A percentile compares a stretch with the other conserved stretches of the same genome.
Conservation (phyloP, 2,797 vertebrate species). For the Glossophaga mutica region DNA sequence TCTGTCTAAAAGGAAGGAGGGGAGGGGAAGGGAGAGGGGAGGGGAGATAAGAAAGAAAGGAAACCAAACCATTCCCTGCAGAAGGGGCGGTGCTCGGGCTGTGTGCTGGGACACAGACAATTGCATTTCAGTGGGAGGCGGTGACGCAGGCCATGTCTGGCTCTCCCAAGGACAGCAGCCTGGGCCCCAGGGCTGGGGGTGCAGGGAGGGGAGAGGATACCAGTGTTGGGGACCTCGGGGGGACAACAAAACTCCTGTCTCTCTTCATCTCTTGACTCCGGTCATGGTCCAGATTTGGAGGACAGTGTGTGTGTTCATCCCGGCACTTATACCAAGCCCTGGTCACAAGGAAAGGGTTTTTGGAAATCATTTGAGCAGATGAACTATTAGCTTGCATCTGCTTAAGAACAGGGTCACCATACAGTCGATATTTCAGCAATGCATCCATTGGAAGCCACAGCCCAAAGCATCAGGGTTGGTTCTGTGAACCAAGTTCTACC, state of each 20-base stretch:
- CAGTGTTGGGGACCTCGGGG: not conserved
- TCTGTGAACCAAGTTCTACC: not conserved
- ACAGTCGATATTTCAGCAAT: not conserved
- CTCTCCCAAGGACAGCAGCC: not conserved
- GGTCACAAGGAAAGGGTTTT: not conserved
- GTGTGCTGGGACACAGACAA: not conserved
- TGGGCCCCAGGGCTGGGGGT: not conserved
- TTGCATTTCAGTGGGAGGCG: accelerated
- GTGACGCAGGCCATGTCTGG: not conserved
- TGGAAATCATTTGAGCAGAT: not conserved
- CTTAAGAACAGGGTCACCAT: not conserved
- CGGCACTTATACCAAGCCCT: not conserved
- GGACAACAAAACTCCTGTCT: not conserved
- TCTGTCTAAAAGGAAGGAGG: too few species aligned
- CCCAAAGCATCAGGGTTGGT: not conserved
- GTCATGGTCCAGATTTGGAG: not conserved
- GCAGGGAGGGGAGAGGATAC: not conserved
- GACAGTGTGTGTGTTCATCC: not conserved
- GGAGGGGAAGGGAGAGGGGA: too few species aligned
- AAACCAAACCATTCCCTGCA: not conserved
- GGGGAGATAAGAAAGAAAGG: too few species aligned
- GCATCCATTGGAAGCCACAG: accelerated
- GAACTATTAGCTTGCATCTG: not conserved
- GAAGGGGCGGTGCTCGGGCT: not conserved
- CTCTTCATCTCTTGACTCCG: not conserved